A percentile compares a stretch with the other conserved stretches of the same genome.
These are phyloP conservation scores for Penaeus monodon DNA, from an alignment of 2,888 invertebrate species.

Conservation along the genomic window DNA sequence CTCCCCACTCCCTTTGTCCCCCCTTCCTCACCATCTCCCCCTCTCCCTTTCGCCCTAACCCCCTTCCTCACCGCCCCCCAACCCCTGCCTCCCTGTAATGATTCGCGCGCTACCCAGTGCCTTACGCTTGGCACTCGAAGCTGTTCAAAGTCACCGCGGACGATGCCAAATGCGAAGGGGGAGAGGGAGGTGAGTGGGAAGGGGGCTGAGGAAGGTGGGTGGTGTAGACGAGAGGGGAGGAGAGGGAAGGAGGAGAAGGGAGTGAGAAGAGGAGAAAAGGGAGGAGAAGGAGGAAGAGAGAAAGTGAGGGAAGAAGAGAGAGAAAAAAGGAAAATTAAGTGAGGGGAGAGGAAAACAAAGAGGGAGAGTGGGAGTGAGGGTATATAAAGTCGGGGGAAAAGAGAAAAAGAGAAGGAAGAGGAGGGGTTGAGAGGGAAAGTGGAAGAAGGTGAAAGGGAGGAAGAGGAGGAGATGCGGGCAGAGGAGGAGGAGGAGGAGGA, in stretches of 20 bases:
- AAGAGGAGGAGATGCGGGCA: not conserved
- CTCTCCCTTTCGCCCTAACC: too few species aligned
- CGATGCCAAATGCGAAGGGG: not conserved
- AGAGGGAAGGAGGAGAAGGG: conserved; percentile 3
- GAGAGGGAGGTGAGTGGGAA: conserved; percentile 7
- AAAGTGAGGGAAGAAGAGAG: conserved; percentile 12
- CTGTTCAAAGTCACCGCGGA: not conserved
- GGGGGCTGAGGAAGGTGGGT: not conserved
- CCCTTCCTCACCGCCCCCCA: too few species aligned
- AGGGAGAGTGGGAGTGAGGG: not conserved
- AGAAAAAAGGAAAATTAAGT: not conserved
- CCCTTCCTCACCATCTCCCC: too few species aligned
- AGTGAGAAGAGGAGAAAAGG: not conserved
- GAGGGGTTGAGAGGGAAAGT: not conserved
- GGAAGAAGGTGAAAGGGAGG: not conserved
- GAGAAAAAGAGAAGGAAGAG: not conserved
- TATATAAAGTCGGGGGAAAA: too few species aligned
- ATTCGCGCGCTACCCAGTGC: not conserved
- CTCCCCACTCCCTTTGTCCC: too few species aligned
- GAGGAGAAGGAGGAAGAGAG: conserved; percentile 20
- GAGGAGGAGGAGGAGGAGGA: not conserved
- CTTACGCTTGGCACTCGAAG: not conserved
- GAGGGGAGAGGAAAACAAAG: conserved; percentile 2
- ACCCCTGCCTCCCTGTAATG: too few species aligned
- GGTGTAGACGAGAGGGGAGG: conserved; percentile 12